phyloP scores from a whole-genome alignment of 2,113 vertebrate genomes.

The Menidia beryllina region DNA sequence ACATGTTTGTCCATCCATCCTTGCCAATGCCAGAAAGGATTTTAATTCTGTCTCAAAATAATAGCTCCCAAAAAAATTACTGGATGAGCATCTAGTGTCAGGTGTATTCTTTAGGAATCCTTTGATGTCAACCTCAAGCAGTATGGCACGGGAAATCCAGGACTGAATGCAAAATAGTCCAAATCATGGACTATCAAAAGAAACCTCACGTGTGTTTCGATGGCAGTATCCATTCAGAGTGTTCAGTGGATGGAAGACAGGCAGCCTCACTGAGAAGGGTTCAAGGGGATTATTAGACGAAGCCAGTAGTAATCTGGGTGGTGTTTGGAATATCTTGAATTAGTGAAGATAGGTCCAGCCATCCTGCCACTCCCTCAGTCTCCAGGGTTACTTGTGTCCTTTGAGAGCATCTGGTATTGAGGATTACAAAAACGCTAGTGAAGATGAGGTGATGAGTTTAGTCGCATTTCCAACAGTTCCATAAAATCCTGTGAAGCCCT shows the following conservation, averaged over 20 bases:
- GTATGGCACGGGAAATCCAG: constrained; percentile 26
- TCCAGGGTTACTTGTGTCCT: constrained; percentile 49
- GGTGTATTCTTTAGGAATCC: constrained; percentile 38
- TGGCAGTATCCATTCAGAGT: constrained; percentile 58
- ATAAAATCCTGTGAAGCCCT: constrained; percentile 8
- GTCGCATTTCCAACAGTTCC: constrained; percentile 37
- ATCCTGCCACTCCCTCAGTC: constrained; percentile 64
- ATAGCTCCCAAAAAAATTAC: constrained; percentile 37
- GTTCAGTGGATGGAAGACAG: constrained; percentile 26
- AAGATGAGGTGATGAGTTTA: constrained; percentile 39
- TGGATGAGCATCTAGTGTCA: constrained; percentile 33
- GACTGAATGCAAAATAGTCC: constrained; percentile 38
- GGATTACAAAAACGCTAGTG: constrained; percentile 21
- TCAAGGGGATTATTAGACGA: constrained; percentile 54
- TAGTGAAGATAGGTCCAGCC: constrained; percentile 64
- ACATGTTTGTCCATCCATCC: constrained; percentile 34
- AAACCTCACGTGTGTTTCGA: constrained; percentile 53
- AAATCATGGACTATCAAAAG: constrained; percentile 41
- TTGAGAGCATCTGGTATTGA: constrained; percentile 53
- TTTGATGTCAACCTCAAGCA: constrained; percentile 45
- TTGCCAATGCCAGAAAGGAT: constrained; percentile 31
- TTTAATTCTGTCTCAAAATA: constrained; percentile 33
- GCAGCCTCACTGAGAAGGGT: constrained; percentile 37
- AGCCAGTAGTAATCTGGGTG: constrained; percentile 51
- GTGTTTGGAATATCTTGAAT: constrained; percentile 47